Conservation (phyloP, 2,113 vertebrate genomes). For the Lophius piscatorius region DNA sequence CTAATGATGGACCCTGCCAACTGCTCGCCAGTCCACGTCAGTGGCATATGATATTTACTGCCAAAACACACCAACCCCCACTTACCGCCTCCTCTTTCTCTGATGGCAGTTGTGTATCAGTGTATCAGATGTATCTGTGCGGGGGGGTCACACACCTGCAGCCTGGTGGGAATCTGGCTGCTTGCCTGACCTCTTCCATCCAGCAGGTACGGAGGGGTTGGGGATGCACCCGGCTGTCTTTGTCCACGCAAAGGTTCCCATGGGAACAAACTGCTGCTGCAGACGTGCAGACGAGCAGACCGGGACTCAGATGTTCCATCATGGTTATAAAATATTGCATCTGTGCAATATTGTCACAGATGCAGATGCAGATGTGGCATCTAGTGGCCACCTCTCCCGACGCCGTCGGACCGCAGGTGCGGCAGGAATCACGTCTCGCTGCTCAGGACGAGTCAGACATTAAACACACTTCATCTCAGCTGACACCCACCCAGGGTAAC, state of each 20-base stretch:
- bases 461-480: slow-evolving; percentile 41
- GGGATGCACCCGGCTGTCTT: slow-evolving; percentile 48
- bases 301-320: slow-evolving; percentile 62
- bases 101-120: slow-evolving; percentile 52
- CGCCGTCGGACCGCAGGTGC: slow-evolving; percentile 54
- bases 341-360: too few relatives aligned
- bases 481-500: slow-evolving; percentile 29
- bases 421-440: slow-evolving; percentile 33
- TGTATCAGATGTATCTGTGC: slow-evolving; percentile 23
- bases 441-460: slow-evolving; percentile 51
- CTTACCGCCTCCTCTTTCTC: slow-evolving; percentile 67
- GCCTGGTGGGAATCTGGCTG: slow-evolving; percentile 56
- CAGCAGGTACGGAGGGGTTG: slow-evolving; percentile 52
- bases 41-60: slow-evolving; percentile 53
- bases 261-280: slow-evolving; percentile 57
- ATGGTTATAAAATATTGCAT: too few relatives aligned
- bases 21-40: slow-evolving; percentile 72
- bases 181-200: slow-evolving; percentile 42
- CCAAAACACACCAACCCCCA: slow-evolving; percentile 63
- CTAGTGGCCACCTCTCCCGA: slow-evolving; percentile 45
- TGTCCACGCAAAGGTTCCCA: slow-evolving; percentile 48
- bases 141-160: slow-evolving; percentile 60
- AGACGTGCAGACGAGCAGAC: slow-evolving; percentile 55
- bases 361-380: slow-evolving; percentile 67
- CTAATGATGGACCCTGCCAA: slow-evolving; percentile 76